Conservation (phyloP, 2,113 vertebrate species). For the Oreochromis aureus region DNA sequence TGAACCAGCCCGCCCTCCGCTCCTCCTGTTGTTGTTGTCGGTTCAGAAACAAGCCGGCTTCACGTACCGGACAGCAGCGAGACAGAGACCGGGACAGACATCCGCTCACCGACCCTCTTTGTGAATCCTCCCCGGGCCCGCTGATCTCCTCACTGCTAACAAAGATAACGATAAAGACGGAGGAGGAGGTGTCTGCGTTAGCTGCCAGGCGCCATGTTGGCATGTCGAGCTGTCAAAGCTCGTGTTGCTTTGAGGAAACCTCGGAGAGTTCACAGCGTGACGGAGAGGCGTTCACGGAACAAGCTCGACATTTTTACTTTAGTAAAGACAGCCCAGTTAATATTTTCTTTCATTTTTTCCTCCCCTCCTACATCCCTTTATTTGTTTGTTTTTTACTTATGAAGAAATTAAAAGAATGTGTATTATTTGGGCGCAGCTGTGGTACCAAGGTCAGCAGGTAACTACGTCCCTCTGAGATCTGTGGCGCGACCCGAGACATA, state of each 20-base stretch:
- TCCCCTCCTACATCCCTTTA: background rate
- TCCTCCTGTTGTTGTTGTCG: background rate
- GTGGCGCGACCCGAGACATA: background rate
- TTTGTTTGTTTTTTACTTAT: background rate
- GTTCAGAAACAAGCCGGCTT: background rate
- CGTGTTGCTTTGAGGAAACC: slow-evolving; percentile 20
- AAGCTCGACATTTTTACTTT: background rate
- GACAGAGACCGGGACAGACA: background rate
- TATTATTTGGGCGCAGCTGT: background rate
- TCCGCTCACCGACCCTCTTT: background rate
- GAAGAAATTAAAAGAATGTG: background rate
- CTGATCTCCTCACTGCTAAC: slow-evolving; percentile 1
- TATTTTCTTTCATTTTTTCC: background rate
- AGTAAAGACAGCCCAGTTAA: too few species aligned
- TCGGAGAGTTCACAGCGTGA: background rate
- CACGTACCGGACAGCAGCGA: background rate
- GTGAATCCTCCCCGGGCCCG: background rate
- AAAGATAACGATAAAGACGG: background rate
- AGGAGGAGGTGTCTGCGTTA: background rate
- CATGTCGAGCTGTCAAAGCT: slow-evolving; percentile 42
- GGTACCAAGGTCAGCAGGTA: background rate
- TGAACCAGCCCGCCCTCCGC: background rate
- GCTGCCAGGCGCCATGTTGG: slow-evolving; percentile 66
- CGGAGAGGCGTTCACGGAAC: background rate
- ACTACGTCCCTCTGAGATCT: background rate